Conservation (phyloP, 1,140 invertebrate species). For the Cataglyphis hispanica region DNA sequence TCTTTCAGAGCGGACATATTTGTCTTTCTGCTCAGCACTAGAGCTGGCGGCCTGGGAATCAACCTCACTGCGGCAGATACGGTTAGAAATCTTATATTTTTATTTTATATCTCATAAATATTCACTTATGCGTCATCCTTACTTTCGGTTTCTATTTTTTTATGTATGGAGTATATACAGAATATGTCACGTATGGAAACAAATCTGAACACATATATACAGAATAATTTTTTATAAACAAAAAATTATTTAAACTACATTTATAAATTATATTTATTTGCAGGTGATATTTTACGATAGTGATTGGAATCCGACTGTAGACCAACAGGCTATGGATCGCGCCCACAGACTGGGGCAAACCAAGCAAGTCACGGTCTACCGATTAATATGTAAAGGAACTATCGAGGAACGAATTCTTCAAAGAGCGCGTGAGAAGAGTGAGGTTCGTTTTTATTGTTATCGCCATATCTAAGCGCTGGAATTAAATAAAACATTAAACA, state of each 20-base stretch:
- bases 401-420: constrained; percentile 97
- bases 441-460: constrained; percentile 87
- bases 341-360: constrained; percentile 95
- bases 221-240: not conserved
- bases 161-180: not conserved
- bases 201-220: not conserved
- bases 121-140: constrained; percentile 17
- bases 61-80: constrained; percentile 99
- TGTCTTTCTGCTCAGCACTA: constrained; percentile 97
- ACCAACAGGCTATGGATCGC: constrained; percentile 97
- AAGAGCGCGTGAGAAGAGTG: constrained; percentile 95
- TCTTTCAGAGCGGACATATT: constrained; percentile 94
- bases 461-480: not conserved
- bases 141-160: constrained; percentile 34
- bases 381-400: constrained; percentile 96
- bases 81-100: constrained; percentile 86
- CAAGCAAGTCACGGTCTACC: constrained; percentile 96
- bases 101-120: constrained; percentile 55
- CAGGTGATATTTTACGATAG: constrained; percentile 99
- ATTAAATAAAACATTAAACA: constrained; percentile 13
- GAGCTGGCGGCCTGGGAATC: constrained; percentile 98
- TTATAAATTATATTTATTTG: constrained; percentile 41
- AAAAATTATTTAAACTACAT: not conserved
- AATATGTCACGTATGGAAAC: not conserved
- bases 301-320: constrained; percentile 99